Evolutionary conservation across 92 coral and sea anemone species (phyloP).

Genomic region (Parazoanthus atlanticus): DNA sequence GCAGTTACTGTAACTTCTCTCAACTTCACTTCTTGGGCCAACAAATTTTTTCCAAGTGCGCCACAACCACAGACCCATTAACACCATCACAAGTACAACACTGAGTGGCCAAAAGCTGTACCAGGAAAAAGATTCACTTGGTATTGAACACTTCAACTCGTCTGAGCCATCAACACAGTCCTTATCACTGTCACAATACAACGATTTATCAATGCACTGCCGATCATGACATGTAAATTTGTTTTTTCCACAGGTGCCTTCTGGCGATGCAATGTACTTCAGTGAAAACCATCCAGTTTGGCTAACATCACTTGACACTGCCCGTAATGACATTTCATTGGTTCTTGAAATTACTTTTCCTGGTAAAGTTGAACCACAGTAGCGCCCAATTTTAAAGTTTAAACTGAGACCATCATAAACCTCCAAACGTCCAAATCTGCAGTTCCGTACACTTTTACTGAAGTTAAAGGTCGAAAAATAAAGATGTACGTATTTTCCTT

Average conservation of each 20-base stretch:
- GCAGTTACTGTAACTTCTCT: conserved; percentile 43
- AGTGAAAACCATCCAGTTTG: conserved; percentile 84
- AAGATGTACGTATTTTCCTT: conserved; percentile 66
- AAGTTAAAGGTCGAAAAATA: conserved; percentile 83
- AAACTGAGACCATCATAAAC: conserved; percentile 76
- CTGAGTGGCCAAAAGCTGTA: conserved; percentile 92
- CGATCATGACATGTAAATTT: conserved; percentile 76
- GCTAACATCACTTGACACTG: conserved; percentile 54
- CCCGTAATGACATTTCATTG: conserved; percentile 65
- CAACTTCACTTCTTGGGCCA: conserved; percentile 62
- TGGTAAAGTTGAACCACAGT: conserved; percentile 69
- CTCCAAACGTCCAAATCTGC: conserved; percentile 71
- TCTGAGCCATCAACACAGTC: conserved; percentile 89
- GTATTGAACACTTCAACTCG: conserved; percentile 73
- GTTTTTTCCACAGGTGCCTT: conserved; percentile 72
- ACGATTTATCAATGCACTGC: conserved; percentile 59
- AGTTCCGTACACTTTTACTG: conserved; percentile 47
- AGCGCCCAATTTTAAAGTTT: conserved; percentile 65
- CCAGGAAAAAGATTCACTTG: conserved; percentile 69
- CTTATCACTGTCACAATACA: conserved; percentile 65
- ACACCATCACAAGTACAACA: conserved; percentile 74
- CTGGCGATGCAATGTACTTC: conserved; percentile 56
- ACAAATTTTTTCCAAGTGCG: conserved; percentile 84
- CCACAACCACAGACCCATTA: conserved; percentile 95
- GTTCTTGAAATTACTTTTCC: conserved; percentile 71